phyloP scores from a whole-genome alignment of 2,113 vertebrate species.

The Dascyllus trimaculatus region DNA sequence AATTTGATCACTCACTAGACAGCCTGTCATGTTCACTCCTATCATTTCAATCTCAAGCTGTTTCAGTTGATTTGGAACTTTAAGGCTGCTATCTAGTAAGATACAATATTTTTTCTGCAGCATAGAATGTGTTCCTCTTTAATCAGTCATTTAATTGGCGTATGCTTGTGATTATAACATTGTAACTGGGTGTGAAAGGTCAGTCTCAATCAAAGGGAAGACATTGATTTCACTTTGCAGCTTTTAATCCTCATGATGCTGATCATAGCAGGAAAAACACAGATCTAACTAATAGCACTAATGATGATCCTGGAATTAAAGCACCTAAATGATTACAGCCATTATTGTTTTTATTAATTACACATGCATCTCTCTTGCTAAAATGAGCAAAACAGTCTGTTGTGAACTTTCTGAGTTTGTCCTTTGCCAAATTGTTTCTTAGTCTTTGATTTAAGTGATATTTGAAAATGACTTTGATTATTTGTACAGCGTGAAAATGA shows the following conservation, averaged over 20 bases:
- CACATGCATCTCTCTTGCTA: background rate
- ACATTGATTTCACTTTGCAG: background rate
- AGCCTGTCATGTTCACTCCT: slow-evolving; percentile 27
- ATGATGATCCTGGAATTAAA: background rate
- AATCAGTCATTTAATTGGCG: too few relatives aligned
- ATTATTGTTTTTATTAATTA: background rate
- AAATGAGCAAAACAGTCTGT: background rate
- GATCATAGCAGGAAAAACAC: background rate
- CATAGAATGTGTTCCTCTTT: background rate
- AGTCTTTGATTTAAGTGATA: too few relatives aligned
- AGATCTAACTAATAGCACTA: background rate
- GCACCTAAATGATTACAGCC: background rate
- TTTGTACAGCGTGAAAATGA: too few relatives aligned
- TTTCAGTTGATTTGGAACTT: slow-evolving; percentile 7
- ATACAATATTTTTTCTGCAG: slow-evolving; percentile 1
- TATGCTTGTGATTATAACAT: too few relatives aligned
- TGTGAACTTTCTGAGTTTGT: background rate
- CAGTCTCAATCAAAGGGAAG: too few relatives aligned
- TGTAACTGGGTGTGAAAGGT: too few relatives aligned
- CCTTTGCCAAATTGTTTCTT: background rate
- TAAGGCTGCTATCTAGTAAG: background rate
- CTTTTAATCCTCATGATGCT: background rate
- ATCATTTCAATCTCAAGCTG: background rate
- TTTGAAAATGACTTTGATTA: too few relatives aligned
- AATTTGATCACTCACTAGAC: slow-evolving; percentile 30